A percentile compares a stretch with the other conserved stretches of the same genome.
These are phyloP conservation scores for Melanostigma gelatinosum DNA, from an alignment of 2,113 vertebrate species.

Conservation along the genomic window DNA sequence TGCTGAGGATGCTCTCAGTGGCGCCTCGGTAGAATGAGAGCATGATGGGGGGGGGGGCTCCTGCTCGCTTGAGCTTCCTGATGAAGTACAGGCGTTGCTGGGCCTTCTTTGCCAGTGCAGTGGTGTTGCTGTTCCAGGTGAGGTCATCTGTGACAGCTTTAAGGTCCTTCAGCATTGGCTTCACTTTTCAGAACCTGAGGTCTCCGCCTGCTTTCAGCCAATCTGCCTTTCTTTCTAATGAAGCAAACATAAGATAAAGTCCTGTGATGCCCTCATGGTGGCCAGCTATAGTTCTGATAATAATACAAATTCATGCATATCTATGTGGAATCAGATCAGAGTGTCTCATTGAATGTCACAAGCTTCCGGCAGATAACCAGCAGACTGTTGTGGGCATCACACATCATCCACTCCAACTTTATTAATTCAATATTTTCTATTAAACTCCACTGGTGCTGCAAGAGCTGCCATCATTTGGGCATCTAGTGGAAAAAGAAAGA, in stretches of 20 bases:
- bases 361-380: background rate
- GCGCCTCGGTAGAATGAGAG: no score
- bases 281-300: background rate
- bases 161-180: no score
- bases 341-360: no score
- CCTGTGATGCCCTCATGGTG: background rate
- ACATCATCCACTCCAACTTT: background rate
- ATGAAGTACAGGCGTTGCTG: no score
- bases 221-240: background rate
- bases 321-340: no score
- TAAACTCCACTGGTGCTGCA: background rate
- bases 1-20: no score
- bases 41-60: no score
- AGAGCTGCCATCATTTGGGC: background rate
- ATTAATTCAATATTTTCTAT: constrained; percentile 4
- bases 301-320: background rate
- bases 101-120: no score
- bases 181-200: no score
- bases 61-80: no score
- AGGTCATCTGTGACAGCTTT: no score
- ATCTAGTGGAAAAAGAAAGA: background rate
- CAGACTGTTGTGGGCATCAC: background rate
- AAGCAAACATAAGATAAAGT: background rate
- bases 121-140: no score
- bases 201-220: background rate